phyloP scores from a whole-genome alignment of 2,113 vertebrate species.

The Pao palembangensis region DNA sequence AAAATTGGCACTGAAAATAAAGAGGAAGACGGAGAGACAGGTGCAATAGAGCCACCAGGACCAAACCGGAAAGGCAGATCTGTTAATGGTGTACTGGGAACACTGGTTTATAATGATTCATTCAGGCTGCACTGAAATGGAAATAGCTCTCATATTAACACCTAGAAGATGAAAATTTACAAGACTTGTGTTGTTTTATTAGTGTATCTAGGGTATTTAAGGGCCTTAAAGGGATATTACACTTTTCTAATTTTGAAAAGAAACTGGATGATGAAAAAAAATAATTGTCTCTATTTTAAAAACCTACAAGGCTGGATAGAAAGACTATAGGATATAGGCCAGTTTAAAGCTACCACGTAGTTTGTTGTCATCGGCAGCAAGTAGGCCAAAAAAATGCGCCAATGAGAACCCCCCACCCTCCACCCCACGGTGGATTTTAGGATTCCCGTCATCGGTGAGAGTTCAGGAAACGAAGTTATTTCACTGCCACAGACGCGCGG shows the following conservation, averaged over 20 bases:
- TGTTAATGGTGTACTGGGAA: not conserved
- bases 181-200: not conserved
- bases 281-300: too few relatives aligned
- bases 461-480: slow-evolving; percentile 83
- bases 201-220: not conserved
- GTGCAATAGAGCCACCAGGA: slow-evolving; percentile 82
- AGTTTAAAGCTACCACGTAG: slow-evolving; percentile 41
- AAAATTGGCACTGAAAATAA: slow-evolving; percentile 82
- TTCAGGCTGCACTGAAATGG: too few relatives aligned
- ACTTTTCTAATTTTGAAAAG: slow-evolving; percentile 20
- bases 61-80: slow-evolving; percentile 34
- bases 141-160: too few relatives aligned
- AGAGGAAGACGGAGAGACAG: slow-evolving; percentile 80
- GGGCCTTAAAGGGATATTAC: slow-evolving; percentile 10
- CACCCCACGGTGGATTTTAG: slow-evolving; percentile 29
- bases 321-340: not conserved
- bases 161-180: too few relatives aligned
- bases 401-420: slow-evolving; percentile 26
- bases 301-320: too few relatives aligned
- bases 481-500: slow-evolving; percentile 88
- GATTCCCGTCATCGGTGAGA: slow-evolving; percentile 73
- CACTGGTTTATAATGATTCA: not conserved
- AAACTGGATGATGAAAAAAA: not conserved
- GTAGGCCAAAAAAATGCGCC: slow-evolving; percentile 13
- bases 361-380: slow-evolving; percentile 13